Evolutionary conservation across 2,888 invertebrate species (phyloP).

Genomic region (Oscheius myriophilus): DNA sequence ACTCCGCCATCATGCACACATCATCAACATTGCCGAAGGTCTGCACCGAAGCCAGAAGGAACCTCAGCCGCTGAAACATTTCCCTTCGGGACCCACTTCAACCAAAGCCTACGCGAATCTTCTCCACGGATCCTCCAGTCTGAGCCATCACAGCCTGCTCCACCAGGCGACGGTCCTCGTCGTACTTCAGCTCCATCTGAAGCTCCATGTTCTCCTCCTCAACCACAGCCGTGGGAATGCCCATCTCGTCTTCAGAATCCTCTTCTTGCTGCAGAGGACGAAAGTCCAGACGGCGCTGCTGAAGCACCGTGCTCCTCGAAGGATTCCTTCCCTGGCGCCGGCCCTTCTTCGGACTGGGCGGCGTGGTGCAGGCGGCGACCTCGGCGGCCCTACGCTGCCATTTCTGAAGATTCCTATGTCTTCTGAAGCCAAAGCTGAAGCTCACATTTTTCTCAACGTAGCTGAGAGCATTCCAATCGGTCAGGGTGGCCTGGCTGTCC

Average conservation of each 20-base stretch:
- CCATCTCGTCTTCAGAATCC: slow-evolving; percentile 19
- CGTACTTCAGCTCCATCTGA: slow-evolving; percentile 14
- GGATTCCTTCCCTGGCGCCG: not conserved
- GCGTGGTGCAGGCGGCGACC: not conserved
- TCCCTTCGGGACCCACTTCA: not conserved
- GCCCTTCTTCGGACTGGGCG: slow-evolving; percentile 1
- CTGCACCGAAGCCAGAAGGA: slow-evolving; percentile 52
- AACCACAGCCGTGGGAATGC: not conserved
- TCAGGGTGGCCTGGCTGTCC: not conserved
- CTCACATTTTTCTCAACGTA: not conserved
- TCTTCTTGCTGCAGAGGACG: slow-evolving; percentile 16
- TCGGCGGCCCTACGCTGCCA: slow-evolving; percentile 19
- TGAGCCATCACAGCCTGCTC: slow-evolving; percentile 21
- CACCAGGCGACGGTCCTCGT: slow-evolving; percentile 16
- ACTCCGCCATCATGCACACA: slow-evolving; percentile 53
- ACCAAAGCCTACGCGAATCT: slow-evolving; percentile 7
- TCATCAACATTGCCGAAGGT: slow-evolving; percentile 56
- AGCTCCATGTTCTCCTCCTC: slow-evolving; percentile 18
- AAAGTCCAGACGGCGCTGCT: slow-evolving; percentile 21
- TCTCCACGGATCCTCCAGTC: slow-evolving; percentile 28
- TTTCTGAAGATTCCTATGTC: not conserved
- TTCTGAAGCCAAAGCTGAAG: no score
- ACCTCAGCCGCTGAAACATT: slow-evolving; percentile 44
- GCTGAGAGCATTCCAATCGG: not conserved
- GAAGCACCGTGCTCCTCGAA: not conserved